Percentiles rank a stretch among this genome's conserved stretches.
These are phyloP conservation scores for Campoplex capitator DNA, from an alignment of 2,888 invertebrate genomes.

Conservation along the genomic window DNA sequence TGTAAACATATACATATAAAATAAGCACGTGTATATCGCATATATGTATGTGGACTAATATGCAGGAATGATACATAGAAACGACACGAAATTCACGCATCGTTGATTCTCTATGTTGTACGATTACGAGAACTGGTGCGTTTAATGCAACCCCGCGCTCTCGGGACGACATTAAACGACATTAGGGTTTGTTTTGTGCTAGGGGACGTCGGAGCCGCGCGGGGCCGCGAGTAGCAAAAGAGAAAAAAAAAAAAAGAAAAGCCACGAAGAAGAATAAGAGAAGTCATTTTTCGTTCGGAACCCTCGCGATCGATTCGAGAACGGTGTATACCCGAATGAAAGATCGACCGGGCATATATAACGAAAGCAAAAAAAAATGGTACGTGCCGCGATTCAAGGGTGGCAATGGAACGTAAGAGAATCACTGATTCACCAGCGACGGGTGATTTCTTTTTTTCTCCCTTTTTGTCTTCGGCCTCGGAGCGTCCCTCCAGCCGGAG, in stretches of 20 bases:
- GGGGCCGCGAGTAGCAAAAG: constrained; percentile 2
- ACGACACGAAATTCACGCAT: constrained; percentile 59
- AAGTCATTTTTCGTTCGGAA: constrained; percentile 12
- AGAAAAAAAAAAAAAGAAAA: neutral
- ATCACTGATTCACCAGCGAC: constrained; percentile 21
- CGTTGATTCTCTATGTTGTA: constrained; percentile 29
- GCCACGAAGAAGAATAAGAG: constrained; percentile 19
- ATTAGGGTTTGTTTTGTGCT: constrained; percentile 21
- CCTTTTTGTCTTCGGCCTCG: neutral
- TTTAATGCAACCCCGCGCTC: constrained; percentile 46
- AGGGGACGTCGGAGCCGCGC: constrained; percentile 12
- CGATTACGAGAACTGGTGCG: constrained; percentile 53
- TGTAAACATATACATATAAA: neutral
- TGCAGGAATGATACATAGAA: neutral
- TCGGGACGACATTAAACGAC: constrained; percentile 6
- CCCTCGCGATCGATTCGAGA: neutral
- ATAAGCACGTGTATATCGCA: neutral
- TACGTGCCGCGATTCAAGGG: neutral
- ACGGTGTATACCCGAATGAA: neutral
- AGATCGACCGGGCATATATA: neutral
- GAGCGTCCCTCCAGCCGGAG: no score
- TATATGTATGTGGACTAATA: neutral
- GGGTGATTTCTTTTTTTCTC: neutral
- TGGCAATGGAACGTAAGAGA: neutral
- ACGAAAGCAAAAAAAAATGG: neutral